Conservation (phyloP, 2,797 vertebrate species). For the Neopelma chrysocephalum region DNA sequence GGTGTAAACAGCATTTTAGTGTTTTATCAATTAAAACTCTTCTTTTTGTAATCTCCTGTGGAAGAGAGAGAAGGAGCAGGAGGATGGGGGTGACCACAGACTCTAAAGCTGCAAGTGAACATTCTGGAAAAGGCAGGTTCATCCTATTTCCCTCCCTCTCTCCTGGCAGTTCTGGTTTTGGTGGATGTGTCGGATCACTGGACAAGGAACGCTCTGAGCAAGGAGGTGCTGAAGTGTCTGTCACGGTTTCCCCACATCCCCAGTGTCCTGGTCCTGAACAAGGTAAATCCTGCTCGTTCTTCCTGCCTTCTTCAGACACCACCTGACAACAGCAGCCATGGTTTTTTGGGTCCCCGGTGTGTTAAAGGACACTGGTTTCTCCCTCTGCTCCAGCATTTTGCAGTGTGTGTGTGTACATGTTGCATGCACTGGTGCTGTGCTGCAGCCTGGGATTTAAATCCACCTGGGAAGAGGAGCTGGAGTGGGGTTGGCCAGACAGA, state of each 20-base stretch:
- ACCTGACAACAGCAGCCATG: not conserved
- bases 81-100: not conserved
- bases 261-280: conserved; percentile 91
- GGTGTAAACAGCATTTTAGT: not conserved
- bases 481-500: not conserved
- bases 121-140: not conserved
- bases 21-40: not conserved
- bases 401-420: accelerated
- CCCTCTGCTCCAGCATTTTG: not conserved
- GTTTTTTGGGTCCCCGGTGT: not conserved
- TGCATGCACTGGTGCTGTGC: not conserved
- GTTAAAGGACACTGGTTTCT: not conserved
- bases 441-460: not conserved
- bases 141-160: not conserved
- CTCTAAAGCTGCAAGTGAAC: not conserved
- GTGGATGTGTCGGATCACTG: conserved; percentile 91
- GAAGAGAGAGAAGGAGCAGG: not conserved
- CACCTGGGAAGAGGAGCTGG: not conserved
- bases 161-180: conserved; percentile 84
- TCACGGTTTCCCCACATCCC: conserved; percentile 80
- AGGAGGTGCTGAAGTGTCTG: conserved; percentile 86
- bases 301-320: not conserved
- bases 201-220: conserved; percentile 79
- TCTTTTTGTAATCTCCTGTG: not conserved
- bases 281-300: conserved; percentile 75